phyloP scores from a whole-genome alignment of 92 coral and sea anemone species.

The Actinostola sp. region DNA sequence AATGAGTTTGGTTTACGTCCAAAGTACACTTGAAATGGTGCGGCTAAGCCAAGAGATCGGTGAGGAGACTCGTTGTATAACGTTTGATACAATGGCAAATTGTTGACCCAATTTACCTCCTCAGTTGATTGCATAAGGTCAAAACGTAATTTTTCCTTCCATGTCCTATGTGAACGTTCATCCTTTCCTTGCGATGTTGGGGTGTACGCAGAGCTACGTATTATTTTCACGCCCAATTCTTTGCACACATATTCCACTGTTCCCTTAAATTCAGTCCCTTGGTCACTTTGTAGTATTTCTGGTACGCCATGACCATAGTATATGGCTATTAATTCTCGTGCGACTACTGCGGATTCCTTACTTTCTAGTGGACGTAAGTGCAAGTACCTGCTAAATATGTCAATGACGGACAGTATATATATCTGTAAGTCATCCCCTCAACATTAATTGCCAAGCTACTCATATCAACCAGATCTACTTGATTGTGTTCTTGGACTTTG shows the following conservation, averaged over 20 bases:
- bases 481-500: neutral
- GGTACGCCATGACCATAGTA: neutral
- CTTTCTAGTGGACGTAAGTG: conserved; percentile 13
- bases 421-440: neutral
- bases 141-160: neutral
- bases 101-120: conserved; percentile 18
- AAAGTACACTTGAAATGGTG: conserved; percentile 24
- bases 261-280: conserved; percentile 13
- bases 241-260: neutral
- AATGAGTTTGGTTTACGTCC: conserved; percentile 21
- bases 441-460: neutral
- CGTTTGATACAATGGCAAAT: conserved; percentile 14
- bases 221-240: neutral
- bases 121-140: neutral
- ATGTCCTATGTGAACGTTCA: neutral
- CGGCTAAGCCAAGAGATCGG: conserved; percentile 8
- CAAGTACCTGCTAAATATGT: conserved; percentile 37
- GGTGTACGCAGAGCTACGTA: neutral
- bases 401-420: conserved; percentile 28
- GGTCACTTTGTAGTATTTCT: conserved; percentile 2
- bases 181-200: conserved; percentile 10
- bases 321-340: neutral
- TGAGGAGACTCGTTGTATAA: conserved; percentile 21
- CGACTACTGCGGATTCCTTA: neutral
- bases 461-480: neutral